Percentiles rank a stretch among this genome's conserved stretches.
These are phyloP conservation scores for Tortrix viridana DNA, from an alignment of 2,888 invertebrate genomes.

Conservation along the genomic window DNA sequence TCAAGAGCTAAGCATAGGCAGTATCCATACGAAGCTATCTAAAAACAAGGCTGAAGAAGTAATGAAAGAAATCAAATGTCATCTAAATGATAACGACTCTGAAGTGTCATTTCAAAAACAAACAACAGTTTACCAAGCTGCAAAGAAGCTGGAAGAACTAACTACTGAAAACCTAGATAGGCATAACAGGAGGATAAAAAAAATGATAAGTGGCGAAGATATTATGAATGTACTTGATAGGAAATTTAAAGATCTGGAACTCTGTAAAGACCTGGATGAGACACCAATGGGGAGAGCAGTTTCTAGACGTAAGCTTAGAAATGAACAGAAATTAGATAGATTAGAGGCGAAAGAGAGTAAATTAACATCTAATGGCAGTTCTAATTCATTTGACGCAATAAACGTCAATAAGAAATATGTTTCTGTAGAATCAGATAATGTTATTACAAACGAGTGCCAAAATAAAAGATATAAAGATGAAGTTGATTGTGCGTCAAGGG, in stretches of 20 bases:
- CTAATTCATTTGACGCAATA: too few species aligned
- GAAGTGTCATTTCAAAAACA: slow-evolving; percentile 51
- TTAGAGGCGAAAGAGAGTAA: not conserved
- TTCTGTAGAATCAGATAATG: not conserved
- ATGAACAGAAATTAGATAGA: slow-evolving; percentile 14
- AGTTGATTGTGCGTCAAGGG: too few species aligned
- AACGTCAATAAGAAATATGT: not conserved
- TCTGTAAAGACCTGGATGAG: slow-evolving; percentile 62
- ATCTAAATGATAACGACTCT: slow-evolving; percentile 41
- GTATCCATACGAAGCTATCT: slow-evolving; percentile 54
- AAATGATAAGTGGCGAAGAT: slow-evolving; percentile 19
- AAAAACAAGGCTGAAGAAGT: slow-evolving; percentile 47
- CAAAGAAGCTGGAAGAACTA: slow-evolving; percentile 49
- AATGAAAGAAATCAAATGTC: slow-evolving; percentile 45
- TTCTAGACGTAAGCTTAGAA: slow-evolving; percentile 14
- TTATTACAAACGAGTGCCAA: too few species aligned
- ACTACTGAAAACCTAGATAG: slow-evolving; percentile 47
- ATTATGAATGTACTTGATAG: slow-evolving; percentile 45
- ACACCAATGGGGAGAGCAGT: slow-evolving; percentile 54
- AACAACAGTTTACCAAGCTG: slow-evolving; percentile 48
- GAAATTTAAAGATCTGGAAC: slow-evolving; percentile 57
- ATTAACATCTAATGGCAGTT: slow-evolving; percentile 3
- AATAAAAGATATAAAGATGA: too few species aligned
- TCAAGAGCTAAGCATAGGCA: slow-evolving; percentile 50
- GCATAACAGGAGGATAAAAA: slow-evolving; percentile 39